Evolutionary conservation across 2,888 invertebrate genomes (phyloP).

Genomic region (Iselma pallidipennis): DNA sequence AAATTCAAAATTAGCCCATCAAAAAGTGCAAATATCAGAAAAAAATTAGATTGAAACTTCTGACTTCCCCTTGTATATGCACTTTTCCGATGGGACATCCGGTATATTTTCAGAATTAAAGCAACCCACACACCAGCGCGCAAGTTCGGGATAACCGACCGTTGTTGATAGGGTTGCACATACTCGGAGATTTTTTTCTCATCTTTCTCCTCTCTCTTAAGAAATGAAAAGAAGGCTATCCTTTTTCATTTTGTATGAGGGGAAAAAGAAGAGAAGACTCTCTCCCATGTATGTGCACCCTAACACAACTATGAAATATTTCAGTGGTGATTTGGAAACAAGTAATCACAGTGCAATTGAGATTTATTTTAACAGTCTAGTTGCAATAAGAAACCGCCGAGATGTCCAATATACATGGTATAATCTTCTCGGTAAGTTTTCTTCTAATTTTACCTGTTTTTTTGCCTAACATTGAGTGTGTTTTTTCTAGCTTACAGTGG

Average conservation of each 20-base stretch:
- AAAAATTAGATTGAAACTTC: too few relatives aligned
- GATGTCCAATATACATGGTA: conserved; percentile 73
- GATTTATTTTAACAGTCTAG: conserved; percentile 69
- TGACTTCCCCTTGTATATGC: too few relatives aligned
- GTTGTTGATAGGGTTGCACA: too few relatives aligned
- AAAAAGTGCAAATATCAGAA: too few relatives aligned
- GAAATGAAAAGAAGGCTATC: too few relatives aligned
- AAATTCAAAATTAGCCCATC: conserved; percentile 26
- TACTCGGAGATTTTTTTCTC: not conserved
- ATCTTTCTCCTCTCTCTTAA: not conserved
- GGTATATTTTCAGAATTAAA: too few relatives aligned
- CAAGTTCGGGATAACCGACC: too few relatives aligned
- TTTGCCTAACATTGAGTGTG: not conserved
- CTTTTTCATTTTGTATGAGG: too few relatives aligned
- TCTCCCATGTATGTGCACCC: too few relatives aligned
- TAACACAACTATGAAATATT: conserved; percentile 15
- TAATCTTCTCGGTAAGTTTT: conserved; percentile 64
- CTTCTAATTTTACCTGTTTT: not conserved
- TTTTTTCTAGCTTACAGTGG: conserved; percentile 69
- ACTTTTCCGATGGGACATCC: too few relatives aligned
- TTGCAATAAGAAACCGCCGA: conserved; percentile 67
- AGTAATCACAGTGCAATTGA: conserved; percentile 64
- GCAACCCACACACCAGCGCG: too few relatives aligned
- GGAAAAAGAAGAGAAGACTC: too few relatives aligned
- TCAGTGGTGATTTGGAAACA: conserved; percentile 49